A percentile compares a stretch with the other conserved stretches of the same genome.
Evolutionary conservation across 1,140 invertebrate species (phyloP).

Genomic region (Formica exsecta): DNA sequence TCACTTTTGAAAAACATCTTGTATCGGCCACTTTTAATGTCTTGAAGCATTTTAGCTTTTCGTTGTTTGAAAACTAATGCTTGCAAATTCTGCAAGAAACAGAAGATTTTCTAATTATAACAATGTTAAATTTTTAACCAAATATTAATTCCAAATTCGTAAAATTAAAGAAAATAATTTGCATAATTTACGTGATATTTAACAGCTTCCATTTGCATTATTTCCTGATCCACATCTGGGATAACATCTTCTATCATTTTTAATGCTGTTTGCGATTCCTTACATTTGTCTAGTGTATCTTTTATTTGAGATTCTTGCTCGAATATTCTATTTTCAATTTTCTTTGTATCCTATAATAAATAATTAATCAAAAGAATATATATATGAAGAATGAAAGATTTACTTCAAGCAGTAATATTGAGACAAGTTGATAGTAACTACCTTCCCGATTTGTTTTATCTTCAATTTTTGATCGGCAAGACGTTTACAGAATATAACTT

Average conservation of each 20-base stretch:
- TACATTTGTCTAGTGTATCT: constrained; percentile 74
- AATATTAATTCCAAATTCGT: constrained; percentile 35
- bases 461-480: constrained; percentile 88
- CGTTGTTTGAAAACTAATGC: constrained; percentile 88
- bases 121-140: background rate
- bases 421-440: constrained; percentile 66
- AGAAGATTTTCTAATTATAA: constrained; percentile 36
- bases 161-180: constrained; percentile 2
- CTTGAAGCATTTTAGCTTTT: constrained; percentile 87
- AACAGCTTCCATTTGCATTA: constrained; percentile 84
- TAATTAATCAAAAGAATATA: background rate
- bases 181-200: constrained; percentile 80
- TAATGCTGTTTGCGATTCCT: constrained; percentile 75
- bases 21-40: constrained; percentile 85
- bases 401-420: background rate
- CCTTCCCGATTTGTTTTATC: constrained; percentile 87
- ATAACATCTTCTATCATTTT: constrained; percentile 78
- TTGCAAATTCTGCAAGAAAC: constrained; percentile 87
- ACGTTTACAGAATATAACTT: constrained; percentile 81
- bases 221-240: constrained; percentile 85
- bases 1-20: constrained; percentile 86
- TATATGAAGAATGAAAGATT: background rate
- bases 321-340: constrained; percentile 76
- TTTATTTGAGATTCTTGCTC: constrained; percentile 75
- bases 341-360: constrained; percentile 78